Conservation (phyloP, 2,113 vertebrate species). For the Raja brachyura region DNA sequence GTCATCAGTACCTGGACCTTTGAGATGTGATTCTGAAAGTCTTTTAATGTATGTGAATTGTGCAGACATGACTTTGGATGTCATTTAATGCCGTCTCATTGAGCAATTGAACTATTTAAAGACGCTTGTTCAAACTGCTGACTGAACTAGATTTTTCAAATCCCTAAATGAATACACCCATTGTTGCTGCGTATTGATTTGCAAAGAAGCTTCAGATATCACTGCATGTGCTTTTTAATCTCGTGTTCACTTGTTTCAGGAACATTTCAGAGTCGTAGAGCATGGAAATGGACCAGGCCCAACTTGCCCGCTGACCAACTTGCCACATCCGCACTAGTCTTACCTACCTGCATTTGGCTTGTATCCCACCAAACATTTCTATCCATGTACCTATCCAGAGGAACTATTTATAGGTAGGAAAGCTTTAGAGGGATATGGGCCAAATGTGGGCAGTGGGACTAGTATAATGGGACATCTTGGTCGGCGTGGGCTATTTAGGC, state of each 20-base stretch:
- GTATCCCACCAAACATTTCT: too few relatives aligned
- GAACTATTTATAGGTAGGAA: too few relatives aligned
- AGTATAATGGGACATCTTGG: too few relatives aligned
- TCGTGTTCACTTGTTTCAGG: neutral
- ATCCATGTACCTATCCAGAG: too few relatives aligned
- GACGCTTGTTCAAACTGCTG: neutral
- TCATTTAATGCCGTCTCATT: neutral
- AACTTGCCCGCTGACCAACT: too few relatives aligned
- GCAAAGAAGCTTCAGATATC: neutral
- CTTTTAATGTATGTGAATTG: neutral
- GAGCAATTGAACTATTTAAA: neutral
- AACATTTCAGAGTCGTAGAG: neutral
- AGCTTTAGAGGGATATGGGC: too few relatives aligned
- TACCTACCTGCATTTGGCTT: too few relatives aligned
- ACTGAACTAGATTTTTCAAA: conserved; percentile 16
- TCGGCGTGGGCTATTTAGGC: too few relatives aligned
- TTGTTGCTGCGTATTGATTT: neutral
- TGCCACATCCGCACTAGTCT: too few relatives aligned
- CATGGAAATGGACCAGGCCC: too few relatives aligned
- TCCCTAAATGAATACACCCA: neutral
- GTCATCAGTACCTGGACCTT: neutral
- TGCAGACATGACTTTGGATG: neutral
- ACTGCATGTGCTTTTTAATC: neutral
- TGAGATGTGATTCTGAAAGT: neutral
- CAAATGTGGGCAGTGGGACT: too few relatives aligned